Conservation (phyloP, 2,888 invertebrate species). For the Ganaspis brasiliensis region DNA sequence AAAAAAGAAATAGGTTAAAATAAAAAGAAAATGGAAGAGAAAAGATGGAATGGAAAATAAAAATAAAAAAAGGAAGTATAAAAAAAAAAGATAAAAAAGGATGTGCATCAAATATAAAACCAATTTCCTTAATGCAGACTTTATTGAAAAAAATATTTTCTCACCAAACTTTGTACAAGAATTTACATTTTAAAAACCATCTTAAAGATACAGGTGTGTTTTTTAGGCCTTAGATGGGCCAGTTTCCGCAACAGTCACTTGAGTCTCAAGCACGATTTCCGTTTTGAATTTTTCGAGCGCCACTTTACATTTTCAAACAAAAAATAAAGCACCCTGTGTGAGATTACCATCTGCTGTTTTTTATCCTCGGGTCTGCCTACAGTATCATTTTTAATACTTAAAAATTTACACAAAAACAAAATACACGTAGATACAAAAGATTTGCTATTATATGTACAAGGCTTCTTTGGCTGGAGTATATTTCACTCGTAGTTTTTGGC, state of each 20-base stretch:
- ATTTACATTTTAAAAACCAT: not conserved
- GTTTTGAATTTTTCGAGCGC: constrained; percentile 63
- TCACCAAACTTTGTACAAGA: constrained; percentile 3
- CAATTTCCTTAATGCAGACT: not conserved
- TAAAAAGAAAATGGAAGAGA: too few species aligned
- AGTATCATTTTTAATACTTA: constrained; percentile 32
- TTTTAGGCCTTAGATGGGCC: constrained; percentile 2
- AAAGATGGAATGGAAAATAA: not conserved
- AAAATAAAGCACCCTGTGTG: constrained; percentile 20
- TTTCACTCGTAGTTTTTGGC: constrained; percentile 12
- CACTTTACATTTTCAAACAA: constrained; percentile 51
- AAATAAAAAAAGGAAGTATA: not conserved
- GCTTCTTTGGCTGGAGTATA: constrained; percentile 16
- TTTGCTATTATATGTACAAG: constrained; percentile 1
- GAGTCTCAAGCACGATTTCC: constrained; percentile 67
- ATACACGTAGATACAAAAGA: not conserved
- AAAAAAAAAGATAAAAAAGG: not conserved
- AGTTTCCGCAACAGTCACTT: constrained; percentile 71
- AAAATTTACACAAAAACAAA: constrained; percentile 27
- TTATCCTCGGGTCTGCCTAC: not conserved
- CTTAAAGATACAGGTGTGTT: constrained; percentile 26
- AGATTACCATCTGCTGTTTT: constrained; percentile 13
- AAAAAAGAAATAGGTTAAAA: too few species aligned
- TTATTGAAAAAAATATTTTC: constrained; percentile 22
- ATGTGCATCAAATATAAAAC: not conserved